phyloP scores from a whole-genome alignment of 2,113 vertebrate genomes.

The Ifrita kowaldi region DNA sequence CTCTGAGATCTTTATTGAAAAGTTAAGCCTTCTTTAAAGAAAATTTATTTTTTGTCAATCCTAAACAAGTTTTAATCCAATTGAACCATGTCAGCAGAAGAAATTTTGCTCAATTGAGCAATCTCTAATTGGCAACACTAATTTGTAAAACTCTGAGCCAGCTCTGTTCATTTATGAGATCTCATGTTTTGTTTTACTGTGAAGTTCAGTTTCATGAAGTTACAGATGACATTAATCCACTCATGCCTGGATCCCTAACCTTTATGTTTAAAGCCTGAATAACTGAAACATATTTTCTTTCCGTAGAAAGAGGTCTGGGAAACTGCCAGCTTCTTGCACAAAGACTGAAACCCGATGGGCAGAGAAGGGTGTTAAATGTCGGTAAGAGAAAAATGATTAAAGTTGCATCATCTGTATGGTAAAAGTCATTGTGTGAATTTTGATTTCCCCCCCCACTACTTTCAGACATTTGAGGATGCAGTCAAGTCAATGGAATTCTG shows the following conservation, averaged over 20 bases:
- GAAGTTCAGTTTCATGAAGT: background rate
- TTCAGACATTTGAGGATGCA: slow-evolving; percentile 41
- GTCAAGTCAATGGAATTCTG: slow-evolving; percentile 43
- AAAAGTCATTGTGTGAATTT: background rate
- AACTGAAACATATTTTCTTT: slow-evolving; percentile 13
- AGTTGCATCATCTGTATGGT: background rate
- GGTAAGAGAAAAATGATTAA: slow-evolving; percentile 34
- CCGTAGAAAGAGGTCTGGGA: background rate
- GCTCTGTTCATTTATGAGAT: background rate
- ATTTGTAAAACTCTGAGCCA: background rate
- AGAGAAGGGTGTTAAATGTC: background rate
- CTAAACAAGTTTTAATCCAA: background rate
- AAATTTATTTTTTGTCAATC: background rate
- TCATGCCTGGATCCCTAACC: background rate
- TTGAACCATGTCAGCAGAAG: background rate
- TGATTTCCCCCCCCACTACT: background rate
- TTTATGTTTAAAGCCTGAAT: background rate
- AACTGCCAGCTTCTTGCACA: background rate
- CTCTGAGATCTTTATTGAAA: accelerated
- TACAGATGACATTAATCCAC: background rate
- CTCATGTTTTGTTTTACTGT: background rate
- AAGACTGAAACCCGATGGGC: background rate
- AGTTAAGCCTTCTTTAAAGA: background rate
- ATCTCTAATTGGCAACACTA: background rate
- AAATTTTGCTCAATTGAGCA: background rate